phyloP scores from a whole-genome alignment of 2,797 vertebrate species.

The Synaphobranchus kaupii region DNA sequence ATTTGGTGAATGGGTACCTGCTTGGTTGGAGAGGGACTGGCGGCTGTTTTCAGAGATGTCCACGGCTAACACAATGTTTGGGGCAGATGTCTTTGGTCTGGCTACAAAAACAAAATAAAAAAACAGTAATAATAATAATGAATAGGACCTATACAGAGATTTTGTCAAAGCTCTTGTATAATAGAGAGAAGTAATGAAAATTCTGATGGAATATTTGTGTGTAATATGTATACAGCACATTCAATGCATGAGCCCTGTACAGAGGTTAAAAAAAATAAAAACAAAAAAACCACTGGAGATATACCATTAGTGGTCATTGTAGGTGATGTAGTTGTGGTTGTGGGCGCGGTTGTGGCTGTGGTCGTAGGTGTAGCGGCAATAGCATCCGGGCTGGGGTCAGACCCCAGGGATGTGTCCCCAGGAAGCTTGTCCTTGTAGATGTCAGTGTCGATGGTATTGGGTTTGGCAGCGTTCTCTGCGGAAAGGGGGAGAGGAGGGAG shows the following conservation, averaged over 20 bases:
- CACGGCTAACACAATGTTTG: conserved; percentile 55
- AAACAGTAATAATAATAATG: neutral
- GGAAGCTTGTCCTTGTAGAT: conserved; percentile 68
- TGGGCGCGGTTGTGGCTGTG: conserved; percentile 43
- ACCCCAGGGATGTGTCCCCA: conserved; percentile 53
- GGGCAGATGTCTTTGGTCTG: conserved; percentile 52
- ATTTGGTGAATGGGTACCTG: conserved; percentile 63
- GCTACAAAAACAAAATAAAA: neutral
- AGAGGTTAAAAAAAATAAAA: neutral
- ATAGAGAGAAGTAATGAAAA: too few species aligned
- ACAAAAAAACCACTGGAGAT: conserved; percentile 29
- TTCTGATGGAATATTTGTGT: too few species aligned
- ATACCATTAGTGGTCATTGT: conserved; percentile 16
- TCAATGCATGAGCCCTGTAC: neutral
- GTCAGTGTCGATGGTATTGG: conserved; percentile 62
- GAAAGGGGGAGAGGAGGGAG: conserved; percentile 14
- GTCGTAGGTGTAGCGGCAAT: neutral
- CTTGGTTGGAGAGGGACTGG: conserved; percentile 66
- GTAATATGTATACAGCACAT: too few species aligned
- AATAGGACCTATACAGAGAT: neutral
- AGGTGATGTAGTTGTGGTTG: conserved; percentile 42
- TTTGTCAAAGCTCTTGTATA: too few species aligned
- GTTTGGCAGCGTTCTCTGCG: conserved; percentile 72
- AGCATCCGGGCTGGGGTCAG: conserved; percentile 17
- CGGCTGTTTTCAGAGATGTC: conserved; percentile 69